These are phyloP conservation scores for Lepisosteus oculatus DNA, from an alignment of 2,113 vertebrate species.

Conservation along the genomic window DNA sequence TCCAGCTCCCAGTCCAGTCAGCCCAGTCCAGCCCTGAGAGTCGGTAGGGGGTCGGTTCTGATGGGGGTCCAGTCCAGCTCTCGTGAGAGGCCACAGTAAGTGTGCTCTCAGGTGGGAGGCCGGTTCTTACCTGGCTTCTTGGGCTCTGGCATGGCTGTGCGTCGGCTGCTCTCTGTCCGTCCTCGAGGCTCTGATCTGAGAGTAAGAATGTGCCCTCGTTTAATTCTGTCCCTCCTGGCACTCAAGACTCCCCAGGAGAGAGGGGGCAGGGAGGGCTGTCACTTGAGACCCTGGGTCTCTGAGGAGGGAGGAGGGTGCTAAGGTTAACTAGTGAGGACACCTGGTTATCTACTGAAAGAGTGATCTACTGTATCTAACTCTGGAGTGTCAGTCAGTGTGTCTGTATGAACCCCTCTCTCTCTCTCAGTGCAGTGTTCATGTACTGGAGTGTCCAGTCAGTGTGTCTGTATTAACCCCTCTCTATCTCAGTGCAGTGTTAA, in stretches of 20 bases:
- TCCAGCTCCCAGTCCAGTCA: too few species aligned
- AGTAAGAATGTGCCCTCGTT: constrained; percentile 11
- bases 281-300: constrained; percentile 57
- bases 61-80: too few species aligned
- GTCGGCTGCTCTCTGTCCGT: constrained; percentile 40
- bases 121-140: constrained; percentile 62
- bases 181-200: constrained; percentile 37
- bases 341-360: constrained; percentile 33
- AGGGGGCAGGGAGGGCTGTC: constrained; percentile 45
- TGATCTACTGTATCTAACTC: background rate
- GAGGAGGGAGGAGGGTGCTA: too few species aligned
- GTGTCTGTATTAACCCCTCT: too few species aligned
- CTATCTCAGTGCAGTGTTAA: too few species aligned
- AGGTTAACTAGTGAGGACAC: constrained; percentile 25
- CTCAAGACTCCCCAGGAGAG: background rate
- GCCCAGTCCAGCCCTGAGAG: too few species aligned
- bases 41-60: too few species aligned
- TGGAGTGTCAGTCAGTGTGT: too few species aligned
- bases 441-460: too few species aligned
- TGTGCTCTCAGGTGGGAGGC: background rate
- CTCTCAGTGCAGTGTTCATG: too few species aligned
- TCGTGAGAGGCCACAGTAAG: too few species aligned
- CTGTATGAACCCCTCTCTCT: too few species aligned
- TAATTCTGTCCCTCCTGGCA: background rate
- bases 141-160: constrained; percentile 61